A percentile compares a stretch with the other conserved stretches of the same genome.
These are phyloP conservation scores for Aplocera efformata DNA, from an alignment of 2,888 invertebrate genomes.

Conservation along the genomic window DNA sequence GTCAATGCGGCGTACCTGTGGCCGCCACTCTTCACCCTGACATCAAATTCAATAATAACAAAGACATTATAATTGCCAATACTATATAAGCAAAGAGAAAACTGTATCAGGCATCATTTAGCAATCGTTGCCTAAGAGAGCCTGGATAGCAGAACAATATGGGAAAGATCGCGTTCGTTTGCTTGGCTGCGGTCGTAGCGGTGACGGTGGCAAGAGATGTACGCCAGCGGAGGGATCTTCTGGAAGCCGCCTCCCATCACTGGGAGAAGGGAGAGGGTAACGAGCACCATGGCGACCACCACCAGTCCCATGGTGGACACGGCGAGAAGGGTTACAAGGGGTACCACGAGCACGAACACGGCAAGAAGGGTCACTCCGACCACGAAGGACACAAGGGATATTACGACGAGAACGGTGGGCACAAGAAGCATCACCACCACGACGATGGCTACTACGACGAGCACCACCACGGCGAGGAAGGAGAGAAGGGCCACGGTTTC, in stretches of 20 bases:
- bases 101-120: conserved; percentile 69
- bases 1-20: conserved; percentile 56
- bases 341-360: conserved; percentile 83
- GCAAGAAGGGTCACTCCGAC: conserved; percentile 85
- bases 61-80: conserved; percentile 61
- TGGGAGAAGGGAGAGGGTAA: conserved; percentile 82
- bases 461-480: conserved; percentile 83
- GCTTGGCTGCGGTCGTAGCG: conserved; percentile 66
- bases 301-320: conserved; percentile 82
- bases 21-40: conserved; percentile 70
- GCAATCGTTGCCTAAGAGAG: conserved; percentile 65
- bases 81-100: conserved; percentile 73
- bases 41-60: conserved; percentile 58
- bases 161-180: conserved; percentile 53
- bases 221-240: conserved; percentile 68
- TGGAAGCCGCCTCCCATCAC: conserved; percentile 69
- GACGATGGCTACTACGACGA: conserved; percentile 84
- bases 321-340: conserved; percentile 86
- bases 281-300: conserved; percentile 82
- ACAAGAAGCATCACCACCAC: conserved; percentile 83
- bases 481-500: conserved; percentile 79
- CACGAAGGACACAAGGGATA: conserved; percentile 82
- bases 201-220: conserved; percentile 71
- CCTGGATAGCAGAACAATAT: conserved; percentile 54
- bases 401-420: conserved; percentile 81